Conservation (phyloP, 2,797 vertebrate species). For the Propithecus perrieri region DNA sequence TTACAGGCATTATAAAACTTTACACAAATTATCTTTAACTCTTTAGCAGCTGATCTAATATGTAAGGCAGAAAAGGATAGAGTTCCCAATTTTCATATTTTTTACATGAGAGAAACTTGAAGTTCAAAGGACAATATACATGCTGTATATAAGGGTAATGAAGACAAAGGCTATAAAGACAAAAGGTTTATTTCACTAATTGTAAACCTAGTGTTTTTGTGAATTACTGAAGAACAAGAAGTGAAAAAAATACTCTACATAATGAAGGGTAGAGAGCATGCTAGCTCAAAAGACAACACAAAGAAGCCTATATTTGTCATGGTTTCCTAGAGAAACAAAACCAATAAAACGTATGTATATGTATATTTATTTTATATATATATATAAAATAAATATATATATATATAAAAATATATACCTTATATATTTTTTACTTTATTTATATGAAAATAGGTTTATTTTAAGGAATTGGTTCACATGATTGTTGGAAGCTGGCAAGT, state of each 20-base stretch:
- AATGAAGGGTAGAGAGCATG: background rate
- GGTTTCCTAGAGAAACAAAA: background rate
- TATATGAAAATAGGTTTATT: background rate
- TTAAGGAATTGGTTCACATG: background rate
- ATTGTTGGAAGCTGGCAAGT: background rate
- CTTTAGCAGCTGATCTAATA: background rate
- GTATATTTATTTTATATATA: background rate
- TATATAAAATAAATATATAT: no score
- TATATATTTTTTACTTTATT: background rate
- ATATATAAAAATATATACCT: no score
- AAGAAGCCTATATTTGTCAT: background rate
- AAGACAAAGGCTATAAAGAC: background rate
- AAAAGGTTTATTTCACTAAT: background rate
- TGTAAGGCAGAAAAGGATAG: background rate
- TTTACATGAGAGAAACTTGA: background rate
- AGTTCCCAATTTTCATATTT: background rate
- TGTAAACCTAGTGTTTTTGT: background rate
- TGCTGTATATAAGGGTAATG: background rate
- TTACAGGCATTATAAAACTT: background rate
- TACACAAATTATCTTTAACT: background rate
- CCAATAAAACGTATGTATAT: background rate
- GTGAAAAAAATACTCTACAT: background rate
- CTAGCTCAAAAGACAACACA: background rate
- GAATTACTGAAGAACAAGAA: constrained; percentile 1
- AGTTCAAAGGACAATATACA: background rate